Percentiles rank a stretch among this genome's conserved stretches.
Conservation (phyloP, 2,888 invertebrate species). For the Noctua comes region DNA sequence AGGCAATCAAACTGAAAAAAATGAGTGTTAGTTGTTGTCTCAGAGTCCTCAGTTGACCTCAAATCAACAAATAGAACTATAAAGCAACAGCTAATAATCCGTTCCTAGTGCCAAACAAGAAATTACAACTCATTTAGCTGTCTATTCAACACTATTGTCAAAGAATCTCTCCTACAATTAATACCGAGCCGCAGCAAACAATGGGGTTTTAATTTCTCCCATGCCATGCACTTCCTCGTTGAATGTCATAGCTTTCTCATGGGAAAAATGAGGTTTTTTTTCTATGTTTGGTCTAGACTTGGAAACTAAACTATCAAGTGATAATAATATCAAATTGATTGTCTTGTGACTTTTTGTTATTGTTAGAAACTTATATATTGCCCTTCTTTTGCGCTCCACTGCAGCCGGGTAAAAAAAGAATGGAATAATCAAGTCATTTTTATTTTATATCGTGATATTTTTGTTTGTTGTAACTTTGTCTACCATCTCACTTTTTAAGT, state of each 20-base stretch:
- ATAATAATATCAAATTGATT: neutral
- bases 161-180: slow-evolving; percentile 54
- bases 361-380: neutral
- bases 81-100: neutral
- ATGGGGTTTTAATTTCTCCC: slow-evolving; percentile 59
- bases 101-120: slow-evolving; percentile 36
- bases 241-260: slow-evolving; percentile 62
- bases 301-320: slow-evolving; percentile 5
- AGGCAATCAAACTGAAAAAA: neutral
- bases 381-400: too few relatives aligned
- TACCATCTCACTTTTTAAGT: neutral
- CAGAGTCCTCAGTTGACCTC: neutral
- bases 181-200: slow-evolving; percentile 40
- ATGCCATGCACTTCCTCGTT: slow-evolving; percentile 59
- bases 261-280: slow-evolving; percentile 34
- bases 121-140: slow-evolving; percentile 39
- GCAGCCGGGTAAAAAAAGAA: too few relatives aligned
- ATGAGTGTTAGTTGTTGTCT: neutral
- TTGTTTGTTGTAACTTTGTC: too few relatives aligned
- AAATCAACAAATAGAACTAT: neutral
- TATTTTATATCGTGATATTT: too few relatives aligned
- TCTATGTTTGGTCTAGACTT: slow-evolving; percentile 7
- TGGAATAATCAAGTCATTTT: too few relatives aligned
- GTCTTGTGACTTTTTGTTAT: slow-evolving; percentile 3
- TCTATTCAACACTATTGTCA: slow-evolving; percentile 50